These are phyloP conservation scores for Zoanthus sansibaricus DNA, from an alignment of 92 coral and sea anemone species.

Conservation along the genomic window DNA sequence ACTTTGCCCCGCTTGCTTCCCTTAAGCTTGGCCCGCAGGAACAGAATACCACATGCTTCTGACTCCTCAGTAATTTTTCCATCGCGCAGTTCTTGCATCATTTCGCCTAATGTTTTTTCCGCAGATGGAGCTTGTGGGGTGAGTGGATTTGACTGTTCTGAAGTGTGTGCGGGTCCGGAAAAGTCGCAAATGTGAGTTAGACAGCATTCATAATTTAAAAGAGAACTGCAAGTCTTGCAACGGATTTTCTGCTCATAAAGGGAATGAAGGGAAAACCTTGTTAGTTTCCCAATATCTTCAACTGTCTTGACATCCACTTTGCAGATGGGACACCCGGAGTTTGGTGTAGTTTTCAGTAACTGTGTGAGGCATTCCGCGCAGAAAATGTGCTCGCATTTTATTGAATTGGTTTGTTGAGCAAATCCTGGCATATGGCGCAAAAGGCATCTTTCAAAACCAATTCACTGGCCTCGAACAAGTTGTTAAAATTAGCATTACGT, in stretches of 20 bases:
- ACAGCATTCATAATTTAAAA: slow-evolving; percentile 17
- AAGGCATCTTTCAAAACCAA: slow-evolving; percentile 30
- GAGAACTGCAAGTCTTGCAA: slow-evolving; percentile 26
- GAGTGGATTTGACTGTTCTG: slow-evolving; percentile 25
- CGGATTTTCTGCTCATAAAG: slow-evolving; percentile 29
- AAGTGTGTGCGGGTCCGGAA: background rate
- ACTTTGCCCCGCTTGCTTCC: slow-evolving; percentile 30
- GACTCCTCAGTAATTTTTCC: slow-evolving; percentile 35
- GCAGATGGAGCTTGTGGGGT: slow-evolving; percentile 23
- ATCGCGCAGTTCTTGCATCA: slow-evolving; percentile 31
- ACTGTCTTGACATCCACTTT: slow-evolving; percentile 14
- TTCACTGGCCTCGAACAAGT: slow-evolving; percentile 32
- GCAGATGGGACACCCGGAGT: slow-evolving; percentile 28
- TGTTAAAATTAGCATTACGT: slow-evolving; percentile 25
- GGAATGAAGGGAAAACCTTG: slow-evolving; percentile 11
- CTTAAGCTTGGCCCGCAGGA: slow-evolving; percentile 29
- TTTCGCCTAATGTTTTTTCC: slow-evolving; percentile 1
- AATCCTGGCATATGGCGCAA: slow-evolving; percentile 30
- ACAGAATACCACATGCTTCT: slow-evolving; percentile 35
- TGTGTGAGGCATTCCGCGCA: slow-evolving; percentile 31
- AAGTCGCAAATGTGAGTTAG: background rate
- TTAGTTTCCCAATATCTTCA: background rate
- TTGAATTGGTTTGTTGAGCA: slow-evolving; percentile 27
- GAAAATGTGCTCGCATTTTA: slow-evolving; percentile 33
- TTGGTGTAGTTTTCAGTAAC: background rate